Conservation (phyloP, 2,113 vertebrate species). For the Aptenodytes patagonicus region DNA sequence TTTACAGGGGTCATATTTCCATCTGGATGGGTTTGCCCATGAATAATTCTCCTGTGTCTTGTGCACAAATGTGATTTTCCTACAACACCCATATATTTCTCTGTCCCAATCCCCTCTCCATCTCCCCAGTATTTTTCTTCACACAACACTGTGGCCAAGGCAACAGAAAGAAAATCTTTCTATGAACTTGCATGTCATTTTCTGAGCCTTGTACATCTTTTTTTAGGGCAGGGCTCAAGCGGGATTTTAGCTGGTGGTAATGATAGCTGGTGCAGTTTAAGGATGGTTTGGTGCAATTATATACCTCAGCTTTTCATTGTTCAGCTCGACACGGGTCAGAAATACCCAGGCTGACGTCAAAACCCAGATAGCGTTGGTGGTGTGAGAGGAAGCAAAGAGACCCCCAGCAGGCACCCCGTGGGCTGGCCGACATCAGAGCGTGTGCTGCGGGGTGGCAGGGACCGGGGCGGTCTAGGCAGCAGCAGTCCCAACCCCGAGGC, state of each 20-base stretch:
- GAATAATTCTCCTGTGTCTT: conserved; percentile 19
- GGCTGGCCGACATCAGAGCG: not conserved
- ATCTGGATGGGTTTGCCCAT: not conserved
- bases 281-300: not conserved
- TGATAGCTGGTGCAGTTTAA: not conserved
- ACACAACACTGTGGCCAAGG: conserved; percentile 32
- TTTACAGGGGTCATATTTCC: conserved; percentile 37
- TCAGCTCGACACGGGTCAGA: not conserved
- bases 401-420: not conserved
- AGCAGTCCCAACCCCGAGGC: not conserved
- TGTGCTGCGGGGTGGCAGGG: not conserved
- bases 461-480: not conserved
- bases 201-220: not conserved
- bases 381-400: not conserved
- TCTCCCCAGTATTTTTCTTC: conserved; percentile 14
- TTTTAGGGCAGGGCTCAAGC: not conserved
- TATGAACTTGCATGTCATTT: not conserved
- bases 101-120: not conserved
- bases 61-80: not conserved
- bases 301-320: not conserved
- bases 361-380: not conserved
- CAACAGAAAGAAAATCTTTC: conserved; percentile 33
- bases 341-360: not conserved
- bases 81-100: conserved; percentile 5
- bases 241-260: not conserved